Percentiles rank a stretch among this genome's conserved stretches.
phyloP scores from a whole-genome alignment of 2,113 vertebrate genomes.

The Lepisosteus osseus region DNA sequence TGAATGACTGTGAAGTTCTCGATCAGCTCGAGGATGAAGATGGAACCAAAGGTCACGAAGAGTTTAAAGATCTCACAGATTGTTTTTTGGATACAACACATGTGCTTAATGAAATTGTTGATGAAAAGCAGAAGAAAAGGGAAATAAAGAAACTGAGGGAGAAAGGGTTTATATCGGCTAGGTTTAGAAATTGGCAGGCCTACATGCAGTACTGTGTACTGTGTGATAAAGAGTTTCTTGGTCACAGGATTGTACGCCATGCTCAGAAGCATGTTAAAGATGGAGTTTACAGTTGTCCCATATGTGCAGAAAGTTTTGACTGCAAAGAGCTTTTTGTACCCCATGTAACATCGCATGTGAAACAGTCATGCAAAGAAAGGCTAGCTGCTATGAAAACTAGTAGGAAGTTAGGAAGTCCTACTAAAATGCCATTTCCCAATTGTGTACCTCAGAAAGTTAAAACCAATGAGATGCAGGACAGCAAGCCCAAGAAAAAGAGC shows the following conservation, averaged over 20 bases:
- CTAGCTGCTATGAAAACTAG: conserved; percentile 86
- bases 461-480: conserved; percentile 66
- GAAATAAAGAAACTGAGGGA: conserved; percentile 88
- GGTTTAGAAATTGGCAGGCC: conserved; percentile 94
- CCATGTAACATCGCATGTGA: conserved; percentile 92
- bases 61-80: conserved; percentile 69
- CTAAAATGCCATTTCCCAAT: conserved; percentile 64
- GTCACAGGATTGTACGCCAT: conserved; percentile 92
- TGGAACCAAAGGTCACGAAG: conserved; percentile 55
- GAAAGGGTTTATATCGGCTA: conserved; percentile 87
- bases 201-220: conserved; percentile 98
- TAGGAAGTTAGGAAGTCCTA: conserved; percentile 73
- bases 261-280: conserved; percentile 89
- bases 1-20: conserved; percentile 87
- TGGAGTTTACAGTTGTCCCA: conserved; percentile 88
- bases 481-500: conserved; percentile 75
- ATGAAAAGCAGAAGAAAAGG: conserved; percentile 82
- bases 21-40: conserved; percentile 76
- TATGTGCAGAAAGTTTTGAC: conserved; percentile 88
- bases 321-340: conserved; percentile 89
- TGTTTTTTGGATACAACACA: conserved; percentile 68
- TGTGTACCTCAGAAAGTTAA: conserved; percentile 66
- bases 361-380: conserved; percentile 91
- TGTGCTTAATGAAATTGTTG: conserved; percentile 69
- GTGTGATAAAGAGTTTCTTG: conserved; percentile 95